Conservation (phyloP, 1,140 invertebrate genomes). For the Physella acuta region DNA sequence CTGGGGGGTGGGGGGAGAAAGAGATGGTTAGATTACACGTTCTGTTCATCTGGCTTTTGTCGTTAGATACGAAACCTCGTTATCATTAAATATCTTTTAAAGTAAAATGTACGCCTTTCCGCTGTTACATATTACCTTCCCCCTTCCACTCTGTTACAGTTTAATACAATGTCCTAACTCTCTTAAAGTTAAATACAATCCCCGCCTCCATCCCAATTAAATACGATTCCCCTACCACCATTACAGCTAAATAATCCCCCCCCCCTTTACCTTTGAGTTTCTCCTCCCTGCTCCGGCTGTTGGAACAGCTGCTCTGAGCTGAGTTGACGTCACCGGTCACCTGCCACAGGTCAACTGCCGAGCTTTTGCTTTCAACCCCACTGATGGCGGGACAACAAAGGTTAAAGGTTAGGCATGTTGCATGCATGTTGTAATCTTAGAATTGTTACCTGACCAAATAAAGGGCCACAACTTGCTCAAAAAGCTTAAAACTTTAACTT, state of each 20-base stretch:
- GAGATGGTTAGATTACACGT: too few relatives aligned
- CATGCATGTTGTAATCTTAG: not conserved
- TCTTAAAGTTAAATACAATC: too few relatives aligned
- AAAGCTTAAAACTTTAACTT: not conserved
- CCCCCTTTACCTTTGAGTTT: slow-evolving; percentile 15
- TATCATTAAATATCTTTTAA: too few relatives aligned
- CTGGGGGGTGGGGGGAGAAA: too few relatives aligned
- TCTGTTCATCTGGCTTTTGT: too few relatives aligned
- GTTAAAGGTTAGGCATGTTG: not conserved
- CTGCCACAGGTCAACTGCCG: slow-evolving; percentile 91
- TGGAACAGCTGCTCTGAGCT: slow-evolving; percentile 29
- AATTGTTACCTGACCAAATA: not conserved
- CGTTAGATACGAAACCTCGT: too few relatives aligned
- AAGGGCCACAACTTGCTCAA: not conserved
- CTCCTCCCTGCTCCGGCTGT: slow-evolving; percentile 26
- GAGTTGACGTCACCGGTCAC: slow-evolving; percentile 55
- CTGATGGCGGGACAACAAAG: slow-evolving; percentile 67
- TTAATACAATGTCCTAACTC: too few relatives aligned
- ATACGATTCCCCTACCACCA: not conserved
- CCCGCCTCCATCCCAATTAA: too few relatives aligned
- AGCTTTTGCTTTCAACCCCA: slow-evolving; percentile 83
- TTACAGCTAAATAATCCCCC: not conserved
- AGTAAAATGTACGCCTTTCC: too few relatives aligned
- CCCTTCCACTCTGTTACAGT: too few relatives aligned
- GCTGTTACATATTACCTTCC: too few relatives aligned